A percentile compares a stretch with the other conserved stretches of the same genome.
Conservation (phyloP, 2,113 vertebrate genomes). For the Prunella himalayana region DNA sequence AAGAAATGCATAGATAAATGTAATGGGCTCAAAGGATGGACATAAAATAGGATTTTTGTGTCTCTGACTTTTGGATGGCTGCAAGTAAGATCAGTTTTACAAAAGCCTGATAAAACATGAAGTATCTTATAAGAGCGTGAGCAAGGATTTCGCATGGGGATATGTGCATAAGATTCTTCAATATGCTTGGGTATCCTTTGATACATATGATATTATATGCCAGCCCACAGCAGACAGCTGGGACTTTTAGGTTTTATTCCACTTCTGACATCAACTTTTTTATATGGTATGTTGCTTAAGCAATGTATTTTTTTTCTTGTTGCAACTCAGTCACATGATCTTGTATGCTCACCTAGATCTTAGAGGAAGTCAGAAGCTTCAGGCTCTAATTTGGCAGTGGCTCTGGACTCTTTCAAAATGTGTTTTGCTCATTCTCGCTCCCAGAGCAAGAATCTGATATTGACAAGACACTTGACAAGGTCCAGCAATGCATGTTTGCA, state of each 20-base stretch:
- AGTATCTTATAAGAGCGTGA: neutral
- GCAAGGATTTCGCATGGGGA: neutral
- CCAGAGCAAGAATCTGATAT: neutral
- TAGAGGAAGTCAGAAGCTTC: neutral
- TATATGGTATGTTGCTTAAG: neutral
- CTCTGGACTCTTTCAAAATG: neutral
- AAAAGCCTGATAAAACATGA: neutral
- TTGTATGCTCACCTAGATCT: neutral
- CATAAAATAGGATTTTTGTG: neutral
- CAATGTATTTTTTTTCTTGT: neutral
- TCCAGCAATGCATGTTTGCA: neutral
- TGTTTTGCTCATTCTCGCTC: fast-evolving
- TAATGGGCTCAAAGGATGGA: neutral
- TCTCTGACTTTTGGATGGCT: neutral
- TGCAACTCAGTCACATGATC: neutral
- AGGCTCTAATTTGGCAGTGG: neutral
- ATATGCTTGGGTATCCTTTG: neutral
- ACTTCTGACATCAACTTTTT: neutral
- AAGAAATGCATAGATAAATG: neutral
- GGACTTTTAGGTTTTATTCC: neutral
- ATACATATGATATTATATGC: neutral
- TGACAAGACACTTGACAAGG: neutral
- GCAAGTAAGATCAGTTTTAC: neutral
- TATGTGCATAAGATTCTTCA: neutral
- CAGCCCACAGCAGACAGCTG: neutral